Evolutionary conservation across 2,888 invertebrate species (phyloP).

Genomic region (Pyrgus malvae): DNA sequence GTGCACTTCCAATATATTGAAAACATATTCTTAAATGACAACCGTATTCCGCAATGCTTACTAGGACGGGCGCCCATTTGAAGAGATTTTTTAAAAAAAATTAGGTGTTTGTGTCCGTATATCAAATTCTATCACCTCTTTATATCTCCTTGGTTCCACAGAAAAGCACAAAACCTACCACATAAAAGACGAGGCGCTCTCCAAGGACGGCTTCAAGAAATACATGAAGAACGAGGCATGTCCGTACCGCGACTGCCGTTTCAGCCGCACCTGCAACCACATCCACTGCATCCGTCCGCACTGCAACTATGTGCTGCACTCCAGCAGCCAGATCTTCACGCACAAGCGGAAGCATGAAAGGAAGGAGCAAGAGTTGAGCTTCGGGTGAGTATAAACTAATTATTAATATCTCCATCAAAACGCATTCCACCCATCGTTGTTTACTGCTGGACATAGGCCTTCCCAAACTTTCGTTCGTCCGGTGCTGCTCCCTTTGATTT

Average conservation of each 20-base stretch:
- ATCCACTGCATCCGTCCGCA: conserved; percentile 98
- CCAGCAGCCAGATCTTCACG: conserved; percentile 97
- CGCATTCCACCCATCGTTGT: too few relatives aligned
- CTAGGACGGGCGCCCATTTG: too few relatives aligned
- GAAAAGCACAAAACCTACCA: conserved; percentile 99
- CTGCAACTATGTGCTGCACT: conserved; percentile 97
- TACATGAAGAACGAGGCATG: conserved; percentile 98
- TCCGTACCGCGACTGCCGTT: conserved; percentile 94
- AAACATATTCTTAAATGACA: too few relatives aligned
- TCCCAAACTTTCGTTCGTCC: too few relatives aligned
- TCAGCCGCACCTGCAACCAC: conserved; percentile 97
- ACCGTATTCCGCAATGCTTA: too few relatives aligned
- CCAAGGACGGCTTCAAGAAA: conserved; percentile 98
- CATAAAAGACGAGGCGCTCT: conserved; percentile 97
- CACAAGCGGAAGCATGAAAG: conserved; percentile 99
- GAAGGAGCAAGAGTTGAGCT: conserved; percentile 94
- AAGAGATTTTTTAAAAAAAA: too few relatives aligned
- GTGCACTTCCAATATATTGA: too few relatives aligned
- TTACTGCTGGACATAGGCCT: too few relatives aligned
- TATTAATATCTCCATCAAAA: not conserved
- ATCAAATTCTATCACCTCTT: too few relatives aligned
- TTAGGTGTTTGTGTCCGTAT: too few relatives aligned
- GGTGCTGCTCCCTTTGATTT: too few relatives aligned
- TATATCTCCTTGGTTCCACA: too few relatives aligned
- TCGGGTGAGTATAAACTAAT: conserved; percentile 84